phyloP scores from a whole-genome alignment of 2,888 invertebrate genomes.

The Parnassius mnemosyne region DNA sequence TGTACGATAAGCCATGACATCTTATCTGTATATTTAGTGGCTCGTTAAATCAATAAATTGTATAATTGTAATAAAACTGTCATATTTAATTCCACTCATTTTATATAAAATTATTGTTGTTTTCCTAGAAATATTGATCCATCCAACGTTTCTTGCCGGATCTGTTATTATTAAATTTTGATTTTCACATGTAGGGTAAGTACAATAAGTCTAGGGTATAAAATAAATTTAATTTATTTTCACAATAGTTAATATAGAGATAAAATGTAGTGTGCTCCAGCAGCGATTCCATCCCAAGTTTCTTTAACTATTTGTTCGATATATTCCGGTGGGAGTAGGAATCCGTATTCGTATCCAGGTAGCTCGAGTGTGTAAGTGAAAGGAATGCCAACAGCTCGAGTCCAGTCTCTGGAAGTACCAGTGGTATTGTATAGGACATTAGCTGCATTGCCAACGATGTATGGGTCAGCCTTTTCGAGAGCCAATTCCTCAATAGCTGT shows the following conservation, averaged over 20 bases:
- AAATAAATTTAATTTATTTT: too few species aligned
- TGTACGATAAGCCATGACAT: too few species aligned
- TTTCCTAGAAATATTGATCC: too few species aligned
- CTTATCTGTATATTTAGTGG: too few species aligned
- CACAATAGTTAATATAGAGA: constrained; percentile 16
- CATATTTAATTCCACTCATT: too few species aligned
- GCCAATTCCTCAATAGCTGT: constrained; percentile 65
- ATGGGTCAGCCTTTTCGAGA: constrained; percentile 60
- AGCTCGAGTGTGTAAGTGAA: constrained; percentile 85
- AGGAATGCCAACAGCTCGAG: constrained; percentile 78
- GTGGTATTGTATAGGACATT: constrained; percentile 79
- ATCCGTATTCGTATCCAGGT: constrained; percentile 80
- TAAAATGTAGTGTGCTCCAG: constrained; percentile 56
- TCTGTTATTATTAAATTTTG: too few species aligned
- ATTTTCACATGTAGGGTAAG: too few species aligned
- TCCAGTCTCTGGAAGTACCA: constrained; percentile 86
- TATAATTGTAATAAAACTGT: too few species aligned
- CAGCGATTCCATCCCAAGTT: constrained; percentile 81
- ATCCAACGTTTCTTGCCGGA: too few species aligned
- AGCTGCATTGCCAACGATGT: constrained; percentile 80
- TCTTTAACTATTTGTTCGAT: constrained; percentile 80
- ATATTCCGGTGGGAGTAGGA: constrained; percentile 78
- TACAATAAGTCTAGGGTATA: too few species aligned
- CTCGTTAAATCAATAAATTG: too few species aligned
- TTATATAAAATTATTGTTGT: too few species aligned